Evolutionary conservation across 2,113 vertebrate species (phyloP).

Genomic region (Miniopterus natalensis): DNA sequence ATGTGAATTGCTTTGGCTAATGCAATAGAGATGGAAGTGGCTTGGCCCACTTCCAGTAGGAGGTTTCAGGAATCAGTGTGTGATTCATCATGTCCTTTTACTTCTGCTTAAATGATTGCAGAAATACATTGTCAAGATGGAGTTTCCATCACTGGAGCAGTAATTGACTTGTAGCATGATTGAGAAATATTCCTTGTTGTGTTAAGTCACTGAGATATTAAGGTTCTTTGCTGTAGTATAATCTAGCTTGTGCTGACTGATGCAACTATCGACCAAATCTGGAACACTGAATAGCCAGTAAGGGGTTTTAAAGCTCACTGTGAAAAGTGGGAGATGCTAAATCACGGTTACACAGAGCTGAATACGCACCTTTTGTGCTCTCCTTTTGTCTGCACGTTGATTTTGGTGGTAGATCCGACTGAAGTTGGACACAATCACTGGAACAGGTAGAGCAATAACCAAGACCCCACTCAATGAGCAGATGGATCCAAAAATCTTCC

Average conservation of each 20-base stretch:
- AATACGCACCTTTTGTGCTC: constrained; percentile 94
- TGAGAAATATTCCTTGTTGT: not conserved
- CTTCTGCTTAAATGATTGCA: not conserved
- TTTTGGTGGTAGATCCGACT: constrained; percentile 99
- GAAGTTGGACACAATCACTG: constrained; percentile 99
- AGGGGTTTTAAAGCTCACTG: not conserved
- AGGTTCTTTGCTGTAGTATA: not conserved
- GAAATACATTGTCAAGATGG: not conserved
- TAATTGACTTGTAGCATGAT: not conserved
- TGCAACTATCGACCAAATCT: not conserved
- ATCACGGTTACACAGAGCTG: too few relatives aligned
- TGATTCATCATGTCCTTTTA: not conserved
- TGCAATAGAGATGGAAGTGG: not conserved
- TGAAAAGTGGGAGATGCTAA: not conserved
- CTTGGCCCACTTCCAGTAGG: not conserved
- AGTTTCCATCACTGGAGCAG: not conserved
- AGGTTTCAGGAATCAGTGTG: not conserved
- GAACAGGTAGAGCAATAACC: constrained; percentile 98
- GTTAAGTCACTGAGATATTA: constrained; percentile 25
- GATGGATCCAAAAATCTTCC: constrained; percentile 97
- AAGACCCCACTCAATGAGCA: constrained; percentile 97
- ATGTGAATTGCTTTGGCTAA: not conserved
- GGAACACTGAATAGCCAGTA: not conserved
- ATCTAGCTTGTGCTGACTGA: not conserved
- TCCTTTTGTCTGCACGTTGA: constrained; percentile 96